Base-by-base conservation (phyloP, 2,888 invertebrate species). In the Parthenolecanium corni region DNA sequence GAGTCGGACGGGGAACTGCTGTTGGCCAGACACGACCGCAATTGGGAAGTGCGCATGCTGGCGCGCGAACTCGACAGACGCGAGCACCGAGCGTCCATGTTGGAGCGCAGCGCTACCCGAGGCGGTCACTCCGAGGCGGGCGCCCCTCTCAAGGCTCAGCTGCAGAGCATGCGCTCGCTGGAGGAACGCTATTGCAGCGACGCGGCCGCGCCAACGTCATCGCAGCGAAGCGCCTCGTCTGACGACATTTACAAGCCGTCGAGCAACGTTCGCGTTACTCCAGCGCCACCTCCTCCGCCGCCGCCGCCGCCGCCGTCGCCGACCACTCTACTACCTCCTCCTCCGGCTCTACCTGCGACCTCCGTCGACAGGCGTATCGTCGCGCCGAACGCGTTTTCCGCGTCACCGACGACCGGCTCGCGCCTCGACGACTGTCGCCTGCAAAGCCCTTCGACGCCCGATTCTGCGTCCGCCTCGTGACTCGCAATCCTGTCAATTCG, bases 31-130 rank as follows among this genome's bases (percentile, higher is more conserved):
- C 67, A 67, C 63, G 66, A 77, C 66, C 81, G 82, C 66, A 82
- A 85, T 70, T 87, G 87, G 87, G 87, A 88, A 72, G 82, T 87
- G 0, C 79, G 82, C 72, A 84, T 87, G 85, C 73, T 88, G 40
- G 87, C 86, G 0, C 80, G 84, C 66, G 84, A 87, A 71, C 76
- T 87, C 11, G 67, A 67, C 4, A 65, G 64, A 56, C 58, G 68
- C 40, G 66, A 67, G 49, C 66, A 63, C 38, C 53, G 31, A 62
- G 52, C 38, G 23, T 52, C 52, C 12, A 42, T 52, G 24, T 12
- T 11, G 20, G 14, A 44, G 16, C 31, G 25, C 42, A 24, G 40
- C n/a, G 52, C 18, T 6, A 62, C 42, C 52, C 42, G 40, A 9
- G 31, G 11, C 11, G 44, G 24, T 14, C 4, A 9, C 31, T 6